phyloP scores from a whole-genome alignment of 1,140 invertebrate genomes.

The Brevipalpus yothersi region DNA sequence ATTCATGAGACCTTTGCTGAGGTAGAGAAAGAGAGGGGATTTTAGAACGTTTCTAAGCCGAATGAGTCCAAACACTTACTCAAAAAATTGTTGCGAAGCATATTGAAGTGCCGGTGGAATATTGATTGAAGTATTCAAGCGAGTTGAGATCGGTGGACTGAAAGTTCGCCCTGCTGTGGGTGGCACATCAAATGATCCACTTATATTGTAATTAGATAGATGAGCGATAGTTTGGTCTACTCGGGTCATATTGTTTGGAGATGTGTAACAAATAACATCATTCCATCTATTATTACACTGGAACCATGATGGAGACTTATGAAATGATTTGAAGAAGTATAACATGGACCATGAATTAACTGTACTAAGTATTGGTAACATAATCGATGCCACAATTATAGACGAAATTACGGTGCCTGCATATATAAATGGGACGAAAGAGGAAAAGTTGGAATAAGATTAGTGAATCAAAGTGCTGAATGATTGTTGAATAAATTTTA shows the following conservation, averaged over 20 bases:
- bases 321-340: conserved; percentile 21
- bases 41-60: neutral
- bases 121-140: too few relatives aligned
- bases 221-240: too few relatives aligned
- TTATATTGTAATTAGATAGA: too few relatives aligned
- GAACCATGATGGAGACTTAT: conserved; percentile 21
- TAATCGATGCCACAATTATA: conserved; percentile 17
- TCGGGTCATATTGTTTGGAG: too few relatives aligned
- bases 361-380: conserved; percentile 31
- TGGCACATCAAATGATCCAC: too few relatives aligned
- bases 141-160: too few relatives aligned
- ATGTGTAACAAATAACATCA: conserved; percentile 8
- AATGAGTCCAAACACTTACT: neutral
- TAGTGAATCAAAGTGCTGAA: too few relatives aligned
- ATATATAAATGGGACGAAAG: neutral
- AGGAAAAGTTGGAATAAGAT: neutral
- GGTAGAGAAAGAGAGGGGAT: neutral
- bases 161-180: too few relatives aligned
- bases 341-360: conserved; percentile 32
- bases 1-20: neutral
- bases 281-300: conserved; percentile 26
- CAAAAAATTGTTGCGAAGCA: conserved; percentile 4
- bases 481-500: too few relatives aligned
- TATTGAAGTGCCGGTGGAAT: neutral
- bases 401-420: conserved; percentile 6